Evolutionary conservation across 2,797 vertebrate genomes (phyloP).

Genomic region (Myotis myotis): DNA sequence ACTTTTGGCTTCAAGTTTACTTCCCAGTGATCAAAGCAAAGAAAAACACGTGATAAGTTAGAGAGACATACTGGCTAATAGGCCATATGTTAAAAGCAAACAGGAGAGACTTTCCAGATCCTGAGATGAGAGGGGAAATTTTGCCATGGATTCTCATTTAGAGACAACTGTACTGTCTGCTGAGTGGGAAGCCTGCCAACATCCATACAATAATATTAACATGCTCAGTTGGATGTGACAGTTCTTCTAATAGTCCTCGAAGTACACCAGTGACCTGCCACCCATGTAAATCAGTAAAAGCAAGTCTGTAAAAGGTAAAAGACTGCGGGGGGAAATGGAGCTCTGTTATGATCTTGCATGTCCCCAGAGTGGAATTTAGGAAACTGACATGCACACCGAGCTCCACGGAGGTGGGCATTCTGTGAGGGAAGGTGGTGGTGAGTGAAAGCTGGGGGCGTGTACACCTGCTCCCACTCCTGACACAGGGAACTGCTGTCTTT

Average conservation of each 20-base stretch:
- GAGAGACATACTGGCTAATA: neutral
- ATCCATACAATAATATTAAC: neutral
- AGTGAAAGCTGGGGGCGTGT: neutral
- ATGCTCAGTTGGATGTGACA: neutral
- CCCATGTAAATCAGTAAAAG: neutral
- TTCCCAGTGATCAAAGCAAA: neutral
- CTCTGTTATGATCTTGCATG: neutral
- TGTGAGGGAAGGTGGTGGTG: neutral
- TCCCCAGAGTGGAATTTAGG: neutral
- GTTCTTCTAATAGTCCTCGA: neutral
- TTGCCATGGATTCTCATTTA: neutral
- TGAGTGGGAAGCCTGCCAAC: neutral
- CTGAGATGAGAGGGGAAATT: neutral
- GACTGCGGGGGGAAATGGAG: neutral
- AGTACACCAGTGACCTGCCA: neutral
- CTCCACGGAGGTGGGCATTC: neutral
- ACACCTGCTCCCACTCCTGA: fast-evolving
- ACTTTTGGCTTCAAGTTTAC: neutral
- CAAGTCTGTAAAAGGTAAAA: neutral
- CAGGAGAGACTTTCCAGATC: neutral
- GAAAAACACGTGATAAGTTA: neutral
- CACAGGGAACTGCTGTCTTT: neutral
- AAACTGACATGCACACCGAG: neutral
- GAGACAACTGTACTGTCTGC: neutral
- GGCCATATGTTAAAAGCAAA: neutral